Conservation (phyloP, 2,888 invertebrate species). For the Cephonodes hylas region DNA sequence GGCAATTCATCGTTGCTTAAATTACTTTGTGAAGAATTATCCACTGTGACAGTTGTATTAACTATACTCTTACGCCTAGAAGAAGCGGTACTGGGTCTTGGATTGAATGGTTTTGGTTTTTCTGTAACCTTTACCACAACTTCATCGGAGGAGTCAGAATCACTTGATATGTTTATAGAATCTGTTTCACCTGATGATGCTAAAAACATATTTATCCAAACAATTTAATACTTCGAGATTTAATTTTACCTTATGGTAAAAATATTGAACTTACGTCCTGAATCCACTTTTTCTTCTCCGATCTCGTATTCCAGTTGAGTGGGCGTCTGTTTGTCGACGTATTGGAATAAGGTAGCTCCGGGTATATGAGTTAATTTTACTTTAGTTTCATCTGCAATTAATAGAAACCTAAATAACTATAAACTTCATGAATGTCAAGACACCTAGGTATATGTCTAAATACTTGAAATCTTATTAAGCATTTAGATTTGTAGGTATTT, state of each 20-base stretch:
- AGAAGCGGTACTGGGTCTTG: slow-evolving; percentile 20
- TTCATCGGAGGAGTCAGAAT: slow-evolving; percentile 39
- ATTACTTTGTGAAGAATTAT: neutral
- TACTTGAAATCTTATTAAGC: too few relatives aligned
- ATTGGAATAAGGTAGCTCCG: slow-evolving; percentile 57
- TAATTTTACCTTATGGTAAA: too few relatives aligned
- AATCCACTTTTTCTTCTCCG: slow-evolving; percentile 61
- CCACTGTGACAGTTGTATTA: neutral
- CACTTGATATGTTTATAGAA: slow-evolving; percentile 45
- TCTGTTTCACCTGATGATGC: slow-evolving; percentile 58
- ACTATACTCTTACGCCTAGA: slow-evolving; percentile 6
- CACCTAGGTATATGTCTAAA: too few relatives aligned
- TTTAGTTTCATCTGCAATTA: slow-evolving; percentile 52
- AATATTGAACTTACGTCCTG: slow-evolving; percentile 48
- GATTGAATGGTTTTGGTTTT: slow-evolving; percentile 18
- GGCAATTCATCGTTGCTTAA: neutral
- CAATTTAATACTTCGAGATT: too few relatives aligned
- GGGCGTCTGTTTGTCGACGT: slow-evolving; percentile 45
- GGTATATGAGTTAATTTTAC: slow-evolving; percentile 61
- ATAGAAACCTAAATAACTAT: too few relatives aligned
- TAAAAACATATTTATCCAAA: too few relatives aligned
- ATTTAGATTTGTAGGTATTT: too few relatives aligned
- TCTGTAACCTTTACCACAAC: slow-evolving; percentile 21
- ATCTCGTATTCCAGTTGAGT: slow-evolving; percentile 56
- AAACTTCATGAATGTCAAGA: too few relatives aligned